These are phyloP conservation scores for Ovis aries DNA, from an alignment of 2,113 vertebrate genomes.

Conservation along the genomic window ARS-UI_Ramb_v3.0 NC_056055.1:51706501-51707000, in stretches of 20 bases:
- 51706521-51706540: background rate
- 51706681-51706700: background rate
- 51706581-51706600: background rate
- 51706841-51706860: background rate
- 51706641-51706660: background rate
- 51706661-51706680: background rate
- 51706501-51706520: background rate
- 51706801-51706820: background rate
- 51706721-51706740: background rate
- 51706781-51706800: background rate
- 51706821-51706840: background rate
- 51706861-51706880: background rate
- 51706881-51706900: background rate
- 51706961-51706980: background rate
- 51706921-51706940: background rate
- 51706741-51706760: background rate
- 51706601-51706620: background rate
- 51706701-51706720: background rate
- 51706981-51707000: conserved; percentile 57
- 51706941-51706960: conserved; percentile 4
- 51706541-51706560: background rate
- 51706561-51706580: background rate
- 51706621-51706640: background rate
- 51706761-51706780: background rate
- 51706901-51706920: background rate